Evolutionary conservation across 1,140 invertebrate genomes (phyloP).

Genomic region (Megalonaias nervosa): DNA sequence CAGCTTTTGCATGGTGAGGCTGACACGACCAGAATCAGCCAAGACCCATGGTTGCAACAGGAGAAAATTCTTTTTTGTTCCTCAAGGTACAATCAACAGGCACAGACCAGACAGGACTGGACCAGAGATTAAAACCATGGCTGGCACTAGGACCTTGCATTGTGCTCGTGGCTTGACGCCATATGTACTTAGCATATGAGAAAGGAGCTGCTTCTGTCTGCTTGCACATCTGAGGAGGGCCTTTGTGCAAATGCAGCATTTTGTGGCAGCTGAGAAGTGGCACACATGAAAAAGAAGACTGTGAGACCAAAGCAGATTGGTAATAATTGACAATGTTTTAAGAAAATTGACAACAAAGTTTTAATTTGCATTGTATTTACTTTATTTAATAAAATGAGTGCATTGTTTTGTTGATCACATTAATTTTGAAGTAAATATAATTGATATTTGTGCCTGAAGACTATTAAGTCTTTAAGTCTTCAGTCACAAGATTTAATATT

Average conservation of each 20-base stretch:
- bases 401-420: too few relatives aligned
- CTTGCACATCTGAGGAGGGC: constrained; percentile 8
- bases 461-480: too few relatives aligned
- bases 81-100: constrained; percentile 10
- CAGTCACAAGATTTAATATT: too few relatives aligned
- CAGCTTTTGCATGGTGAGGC: constrained; percentile 1
- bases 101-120: constrained; percentile 13
- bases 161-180: constrained; percentile 21
- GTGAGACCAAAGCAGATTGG: background rate
- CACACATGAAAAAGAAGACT: background rate
- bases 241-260: background rate
- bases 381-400: too few relatives aligned
- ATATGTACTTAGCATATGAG: constrained; percentile 12
- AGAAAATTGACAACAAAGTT: too few relatives aligned
- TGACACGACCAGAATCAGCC: background rate
- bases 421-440: too few relatives aligned
- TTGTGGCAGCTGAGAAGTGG: background rate
- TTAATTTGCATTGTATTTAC: too few relatives aligned
- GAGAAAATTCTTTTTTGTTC: constrained; percentile 28
- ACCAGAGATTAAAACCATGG: constrained; percentile 3
- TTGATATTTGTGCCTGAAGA: too few relatives aligned
- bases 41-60: constrained; percentile 9
- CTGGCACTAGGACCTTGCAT: constrained; percentile 12
- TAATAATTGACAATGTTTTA: too few relatives aligned
- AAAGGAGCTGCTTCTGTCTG: constrained; percentile 34